Evolutionary conservation across 2,797 vertebrate genomes (phyloP).

Genomic region (Dallia pectoralis): DNA sequence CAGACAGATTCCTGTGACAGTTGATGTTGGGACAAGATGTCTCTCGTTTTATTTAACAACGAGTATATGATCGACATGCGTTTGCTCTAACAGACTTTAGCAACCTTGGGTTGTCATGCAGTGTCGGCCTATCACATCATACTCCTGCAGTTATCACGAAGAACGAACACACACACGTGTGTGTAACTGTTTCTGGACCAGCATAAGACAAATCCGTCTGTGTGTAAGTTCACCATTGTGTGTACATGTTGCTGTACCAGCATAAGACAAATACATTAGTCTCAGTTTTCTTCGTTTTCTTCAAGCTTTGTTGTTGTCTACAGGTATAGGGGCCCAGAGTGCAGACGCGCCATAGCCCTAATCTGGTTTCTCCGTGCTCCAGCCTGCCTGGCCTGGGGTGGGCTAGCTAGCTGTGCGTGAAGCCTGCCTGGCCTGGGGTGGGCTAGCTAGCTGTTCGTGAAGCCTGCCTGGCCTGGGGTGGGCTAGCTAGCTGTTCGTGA

Average conservation of each 20-base stretch:
- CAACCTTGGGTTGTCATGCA: slow-evolving; percentile 42
- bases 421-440: no score
- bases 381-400: slow-evolving; percentile 24
- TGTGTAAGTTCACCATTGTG: no score
- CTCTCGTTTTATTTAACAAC: slow-evolving; percentile 37
- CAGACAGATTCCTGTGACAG: slow-evolving; percentile 46
- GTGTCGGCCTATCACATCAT: slow-evolving; percentile 31
- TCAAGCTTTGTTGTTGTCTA: slow-evolving; percentile 43
- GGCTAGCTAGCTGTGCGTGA: slow-evolving; percentile 33
- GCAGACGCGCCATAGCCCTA: slow-evolving; percentile 57
- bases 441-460: slow-evolving; percentile 33
- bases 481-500: slow-evolving; percentile 33
- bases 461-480: no score
- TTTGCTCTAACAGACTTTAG: slow-evolving; percentile 35
- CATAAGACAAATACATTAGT: slow-evolving; percentile 38
- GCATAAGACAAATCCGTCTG: slow-evolving; percentile 37
- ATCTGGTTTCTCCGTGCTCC: slow-evolving; percentile 46
- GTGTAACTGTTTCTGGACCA: slow-evolving; percentile 23
- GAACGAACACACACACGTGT: slow-evolving; percentile 45
- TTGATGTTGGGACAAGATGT: slow-evolving; percentile 54
- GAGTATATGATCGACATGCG: slow-evolving; percentile 42
- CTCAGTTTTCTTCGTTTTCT: slow-evolving; percentile 23
- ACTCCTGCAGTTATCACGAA: slow-evolving; percentile 30
- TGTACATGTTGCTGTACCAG: slow-evolving; percentile 15
- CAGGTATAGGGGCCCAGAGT: slow-evolving; percentile 40